A percentile compares a stretch with the other conserved stretches of the same genome.
phyloP scores from a whole-genome alignment of 2,888 invertebrate genomes.

The Dryadula phaetusa region DNA sequence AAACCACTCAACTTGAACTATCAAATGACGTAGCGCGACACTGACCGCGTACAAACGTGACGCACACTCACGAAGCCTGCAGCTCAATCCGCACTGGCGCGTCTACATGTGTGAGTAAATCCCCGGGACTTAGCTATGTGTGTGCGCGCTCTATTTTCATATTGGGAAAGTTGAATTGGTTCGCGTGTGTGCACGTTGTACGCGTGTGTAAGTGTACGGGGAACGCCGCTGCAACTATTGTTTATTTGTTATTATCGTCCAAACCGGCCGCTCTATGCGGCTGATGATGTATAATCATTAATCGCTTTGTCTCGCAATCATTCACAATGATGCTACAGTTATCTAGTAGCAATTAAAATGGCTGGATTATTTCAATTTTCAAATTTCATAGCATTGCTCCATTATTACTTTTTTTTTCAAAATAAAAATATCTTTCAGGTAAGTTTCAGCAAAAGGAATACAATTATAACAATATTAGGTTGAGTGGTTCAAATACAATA shows the following conservation, averaged over 20 bases:
- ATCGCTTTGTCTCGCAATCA: conserved; percentile 25
- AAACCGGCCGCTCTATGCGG: conserved; percentile 46
- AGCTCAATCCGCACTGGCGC: conserved; percentile 57
- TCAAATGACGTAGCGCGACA: conserved; percentile 50
- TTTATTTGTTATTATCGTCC: conserved; percentile 77
- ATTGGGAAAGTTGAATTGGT: conserved; percentile 76
- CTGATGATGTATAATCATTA: conserved; percentile 23
- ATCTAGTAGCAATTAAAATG: conserved; percentile 16
- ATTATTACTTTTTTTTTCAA: not conserved
- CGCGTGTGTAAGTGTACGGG: conserved; percentile 65
- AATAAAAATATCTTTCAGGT: not conserved
- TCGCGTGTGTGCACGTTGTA: conserved; percentile 62
- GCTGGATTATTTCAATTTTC: not conserved
- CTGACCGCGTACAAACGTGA: conserved; percentile 39
- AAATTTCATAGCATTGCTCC: not conserved
- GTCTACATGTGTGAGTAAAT: conserved; percentile 55
- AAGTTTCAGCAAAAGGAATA: not conserved
- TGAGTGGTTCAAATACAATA: conserved; percentile 45
- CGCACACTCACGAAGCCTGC: conserved; percentile 52
- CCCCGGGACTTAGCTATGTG: conserved; percentile 52
- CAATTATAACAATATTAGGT: conserved; percentile 13
- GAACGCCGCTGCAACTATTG: conserved; percentile 59
- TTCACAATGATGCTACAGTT: conserved; percentile 14
- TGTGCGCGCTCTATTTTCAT: conserved; percentile 71
- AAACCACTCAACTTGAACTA: conserved; percentile 57